Conservation (phyloP, 1,140 invertebrate species). For the Oncopeltus fasciatus region DNA sequence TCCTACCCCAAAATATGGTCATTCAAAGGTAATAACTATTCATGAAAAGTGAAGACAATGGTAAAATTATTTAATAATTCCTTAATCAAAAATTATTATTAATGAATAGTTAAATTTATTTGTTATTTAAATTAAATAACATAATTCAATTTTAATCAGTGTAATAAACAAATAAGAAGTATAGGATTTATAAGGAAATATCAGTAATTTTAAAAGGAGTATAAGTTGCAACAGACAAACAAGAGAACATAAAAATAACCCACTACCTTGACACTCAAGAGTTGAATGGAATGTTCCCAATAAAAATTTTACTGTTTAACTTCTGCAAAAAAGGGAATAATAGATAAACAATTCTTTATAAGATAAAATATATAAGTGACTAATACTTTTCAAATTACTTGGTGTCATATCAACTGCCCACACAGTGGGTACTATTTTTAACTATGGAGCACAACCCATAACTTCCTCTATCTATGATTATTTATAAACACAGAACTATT, state of each 20-base stretch:
- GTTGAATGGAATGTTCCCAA: neutral
- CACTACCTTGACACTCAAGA: neutral
- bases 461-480: constrained; percentile 10
- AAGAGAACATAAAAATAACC: constrained; percentile 1
- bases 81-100: too few relatives aligned
- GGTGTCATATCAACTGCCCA: constrained; percentile 6
- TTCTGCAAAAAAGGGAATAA: neutral
- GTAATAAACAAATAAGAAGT: too few relatives aligned
- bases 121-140: too few relatives aligned
- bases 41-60: too few relatives aligned
- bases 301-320: neutral
- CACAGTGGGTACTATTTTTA: constrained; percentile 6
- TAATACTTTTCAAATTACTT: neutral
- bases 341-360: neutral
- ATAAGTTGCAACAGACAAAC: too few relatives aligned
- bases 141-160: too few relatives aligned
- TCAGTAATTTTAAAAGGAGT: too few relatives aligned
- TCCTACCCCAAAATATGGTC: too few relatives aligned
- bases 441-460: constrained; percentile 5
- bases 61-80: too few relatives aligned
- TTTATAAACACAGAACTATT: neutral
- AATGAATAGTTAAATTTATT: too few relatives aligned
- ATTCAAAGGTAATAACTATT: too few relatives aligned
- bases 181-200: too few relatives aligned
- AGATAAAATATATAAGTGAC: neutral